These are phyloP conservation scores for Nannoperca australis DNA, from an alignment of 2,797 vertebrate genomes.

Conservation along the genomic window DNA sequence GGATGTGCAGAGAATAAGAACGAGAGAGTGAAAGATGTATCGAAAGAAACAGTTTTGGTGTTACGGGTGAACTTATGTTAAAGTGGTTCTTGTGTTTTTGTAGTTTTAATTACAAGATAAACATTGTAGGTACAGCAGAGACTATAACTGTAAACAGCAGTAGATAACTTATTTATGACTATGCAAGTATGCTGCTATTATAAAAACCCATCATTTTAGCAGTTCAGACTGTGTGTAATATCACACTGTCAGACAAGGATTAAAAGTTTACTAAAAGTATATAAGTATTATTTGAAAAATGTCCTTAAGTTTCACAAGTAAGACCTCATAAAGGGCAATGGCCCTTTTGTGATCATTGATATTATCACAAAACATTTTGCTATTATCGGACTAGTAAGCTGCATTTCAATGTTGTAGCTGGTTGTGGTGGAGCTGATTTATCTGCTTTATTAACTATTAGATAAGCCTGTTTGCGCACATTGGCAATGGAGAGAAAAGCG, in stretches of 20 bases:
- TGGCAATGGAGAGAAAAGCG: not conserved
- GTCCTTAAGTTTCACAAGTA: not conserved
- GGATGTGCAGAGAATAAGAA: conserved; percentile 47
- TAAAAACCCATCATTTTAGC: not conserved
- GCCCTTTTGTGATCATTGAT: not conserved
- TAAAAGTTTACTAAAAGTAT: no score
- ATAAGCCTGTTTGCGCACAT: not conserved
- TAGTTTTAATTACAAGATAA: not conserved
- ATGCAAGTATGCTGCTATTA: not conserved
- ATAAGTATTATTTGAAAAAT: not conserved
- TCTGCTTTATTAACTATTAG: no score
- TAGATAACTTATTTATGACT: no score
- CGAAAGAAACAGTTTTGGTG: not conserved
- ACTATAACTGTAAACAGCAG: no score
- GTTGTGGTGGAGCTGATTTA: not conserved
- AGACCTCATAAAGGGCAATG: not conserved
- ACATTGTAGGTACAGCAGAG: not conserved
- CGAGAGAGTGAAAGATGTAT: conserved; percentile 11
- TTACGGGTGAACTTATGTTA: not conserved
- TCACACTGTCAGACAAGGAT: not conserved
- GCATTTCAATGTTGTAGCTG: not conserved
- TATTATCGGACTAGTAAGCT: not conserved
- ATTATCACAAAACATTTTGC: not conserved
- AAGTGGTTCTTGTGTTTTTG: not conserved
- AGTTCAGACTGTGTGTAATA: not conserved